Evolutionary conservation across 2,888 invertebrate species (phyloP).

Genomic region (Elmis aenea): DNA sequence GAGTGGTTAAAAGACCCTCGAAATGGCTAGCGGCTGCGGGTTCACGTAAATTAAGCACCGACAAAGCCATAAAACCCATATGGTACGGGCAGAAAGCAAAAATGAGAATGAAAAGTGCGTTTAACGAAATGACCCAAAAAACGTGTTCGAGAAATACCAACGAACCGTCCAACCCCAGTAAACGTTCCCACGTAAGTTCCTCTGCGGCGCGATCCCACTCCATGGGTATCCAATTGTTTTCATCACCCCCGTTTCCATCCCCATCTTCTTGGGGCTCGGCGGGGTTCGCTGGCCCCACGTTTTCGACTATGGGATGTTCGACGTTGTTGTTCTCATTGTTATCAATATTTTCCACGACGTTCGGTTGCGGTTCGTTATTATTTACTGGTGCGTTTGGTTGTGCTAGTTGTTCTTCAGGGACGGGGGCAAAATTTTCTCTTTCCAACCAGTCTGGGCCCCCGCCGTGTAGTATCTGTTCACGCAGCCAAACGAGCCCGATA

Average conservation of each 20-base stretch:
- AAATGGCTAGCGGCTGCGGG: constrained; percentile 76
- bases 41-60: constrained; percentile 63
- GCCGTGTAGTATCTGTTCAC: constrained; percentile 96
- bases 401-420: constrained; percentile 27
- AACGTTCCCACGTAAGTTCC: constrained; percentile 96
- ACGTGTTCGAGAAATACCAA: constrained; percentile 97
- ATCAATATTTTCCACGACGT: constrained; percentile 10
- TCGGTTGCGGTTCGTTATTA: constrained; percentile 22
- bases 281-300: constrained; percentile 10
- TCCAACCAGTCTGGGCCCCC: constrained; percentile 97
- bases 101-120: constrained; percentile 92
- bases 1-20: constrained; percentile 86
- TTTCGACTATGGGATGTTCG: constrained; percentile 35
- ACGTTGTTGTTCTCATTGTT: constrained; percentile 29
- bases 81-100: constrained; percentile 97
- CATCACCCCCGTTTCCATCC: constrained; percentile 62
- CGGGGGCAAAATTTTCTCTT: constrained; percentile 54
- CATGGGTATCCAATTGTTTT: constrained; percentile 96
- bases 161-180: constrained; percentile 94
- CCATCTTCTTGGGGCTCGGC: constrained; percentile 37
- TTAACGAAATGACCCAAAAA: constrained; percentile 97
- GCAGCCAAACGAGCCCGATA: constrained; percentile 93
- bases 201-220: constrained; percentile 98
- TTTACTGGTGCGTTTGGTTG: constrained; percentile 16
- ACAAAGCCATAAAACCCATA: constrained; percentile 82